Evolutionary conservation across 2,113 vertebrate species (phyloP), one percentile per base, ranked within the genome.

Genomic region (Seriola quinqueradiata): DNA sequence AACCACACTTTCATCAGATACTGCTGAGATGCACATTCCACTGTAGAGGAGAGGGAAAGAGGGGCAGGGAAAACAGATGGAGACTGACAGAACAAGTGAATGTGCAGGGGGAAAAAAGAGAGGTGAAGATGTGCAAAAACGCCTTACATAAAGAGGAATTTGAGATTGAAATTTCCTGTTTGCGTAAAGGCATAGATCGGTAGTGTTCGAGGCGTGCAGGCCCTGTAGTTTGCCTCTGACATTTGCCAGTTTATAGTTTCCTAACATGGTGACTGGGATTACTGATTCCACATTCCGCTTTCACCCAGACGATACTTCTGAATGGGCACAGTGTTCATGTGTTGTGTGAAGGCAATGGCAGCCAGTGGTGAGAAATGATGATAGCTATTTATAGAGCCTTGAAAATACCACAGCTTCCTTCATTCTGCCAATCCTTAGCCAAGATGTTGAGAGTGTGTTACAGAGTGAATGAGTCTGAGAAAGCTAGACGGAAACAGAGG

Each of bases 1-100:
- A 86, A 90, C 89, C 85, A 77, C 90, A 81, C 69, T 81, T 78
- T 82, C n/a, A 80, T 67, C 75, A 60, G 25, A 81, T 80, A 88
- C 82, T 92, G 91, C 92, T 90, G 90, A 89, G 76, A 87, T 54
- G 64, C 72, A 92, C 89, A 93, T 93, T 93, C 91, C 92, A 75
- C 36, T 28, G 8, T 60, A 64, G 74, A 80, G 42, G 74, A 87
- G 76, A 57, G 52, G 36, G 60, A 66, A 44, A 66, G 36, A 73
- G 70, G 55, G 71, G 55, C 42, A 70, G 57, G 19, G 59, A 46
- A 87, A 75, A 77, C 52, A 87, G 68, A 88, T 40, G 65, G 64
- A 79, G 74, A 23, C 70, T 16, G 63, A 82, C 59, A 82, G 67
- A 87, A 85, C 85, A 90, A 92, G 86, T 89, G 85, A 87, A 68